Evolutionary conservation across 2,888 invertebrate species (phyloP).

Genomic region (Epistrophe grossulariae): DNA sequence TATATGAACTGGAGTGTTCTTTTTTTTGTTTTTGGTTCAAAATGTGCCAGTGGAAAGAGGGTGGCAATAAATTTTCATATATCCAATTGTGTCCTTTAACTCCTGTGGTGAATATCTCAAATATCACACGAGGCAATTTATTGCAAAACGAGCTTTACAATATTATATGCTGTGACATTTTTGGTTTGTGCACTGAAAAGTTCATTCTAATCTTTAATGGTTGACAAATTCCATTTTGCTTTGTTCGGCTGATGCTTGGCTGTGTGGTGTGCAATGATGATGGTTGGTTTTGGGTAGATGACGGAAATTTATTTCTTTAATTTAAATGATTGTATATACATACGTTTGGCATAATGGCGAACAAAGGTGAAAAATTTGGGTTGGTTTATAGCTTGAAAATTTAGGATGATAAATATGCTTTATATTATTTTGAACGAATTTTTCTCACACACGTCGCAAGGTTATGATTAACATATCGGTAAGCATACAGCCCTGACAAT

Average conservation of each 20-base stretch:
- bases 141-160: slow-evolving; percentile 53
- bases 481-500: too few relatives aligned
- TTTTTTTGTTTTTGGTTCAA: slow-evolving; percentile 6
- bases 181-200: slow-evolving; percentile 59
- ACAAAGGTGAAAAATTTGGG: not conserved
- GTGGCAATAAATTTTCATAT: slow-evolving; percentile 71
- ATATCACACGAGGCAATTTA: slow-evolving; percentile 65
- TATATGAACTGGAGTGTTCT: slow-evolving; percentile 2
- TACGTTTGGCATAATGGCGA: slow-evolving; percentile 12
- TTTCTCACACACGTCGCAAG: not conserved
- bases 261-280: not conserved
- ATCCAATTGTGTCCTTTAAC: slow-evolving; percentile 69
- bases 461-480: too few relatives aligned
- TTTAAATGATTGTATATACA: slow-evolving; percentile 41
- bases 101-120: slow-evolving; percentile 70
- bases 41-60: not conserved
- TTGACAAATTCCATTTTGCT: slow-evolving; percentile 53
- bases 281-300: slow-evolving; percentile 2
- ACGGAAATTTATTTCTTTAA: slow-evolving; percentile 45
- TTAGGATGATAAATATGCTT: not conserved
- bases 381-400: not conserved
- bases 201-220: slow-evolving; percentile 64
- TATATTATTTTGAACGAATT: not conserved
- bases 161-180: slow-evolving; percentile 55
- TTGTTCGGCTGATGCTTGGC: not conserved